Percentiles rank a stretch among this genome's conserved stretches.
These are phyloP conservation scores for Actinopyga echinites DNA, from an alignment of 53 echinoderm and acorn worm genomes.

Conservation along the genomic window DNA sequence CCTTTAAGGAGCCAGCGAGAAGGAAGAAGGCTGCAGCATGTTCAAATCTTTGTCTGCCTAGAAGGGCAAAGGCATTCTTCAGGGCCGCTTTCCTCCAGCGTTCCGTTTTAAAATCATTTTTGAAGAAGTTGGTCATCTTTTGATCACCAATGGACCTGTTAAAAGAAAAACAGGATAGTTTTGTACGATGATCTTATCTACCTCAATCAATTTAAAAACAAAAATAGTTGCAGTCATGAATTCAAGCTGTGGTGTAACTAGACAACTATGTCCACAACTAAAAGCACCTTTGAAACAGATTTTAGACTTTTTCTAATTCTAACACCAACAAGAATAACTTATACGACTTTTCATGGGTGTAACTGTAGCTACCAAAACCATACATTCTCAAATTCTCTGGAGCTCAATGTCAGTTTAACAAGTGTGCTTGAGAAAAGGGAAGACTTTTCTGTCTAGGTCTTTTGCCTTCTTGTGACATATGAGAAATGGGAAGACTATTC, in stretches of 20 bases:
- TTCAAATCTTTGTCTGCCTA: constrained; percentile 91
- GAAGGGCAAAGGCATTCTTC: constrained; percentile 97
- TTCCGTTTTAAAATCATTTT: constrained; percentile 85
- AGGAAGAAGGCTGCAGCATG: constrained; percentile 99
- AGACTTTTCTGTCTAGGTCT: no score
- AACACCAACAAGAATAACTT: no score
- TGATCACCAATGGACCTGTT: constrained; percentile 75
- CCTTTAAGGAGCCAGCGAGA: constrained; percentile 92
- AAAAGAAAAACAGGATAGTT: background rate
- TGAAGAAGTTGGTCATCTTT: constrained; percentile 91
- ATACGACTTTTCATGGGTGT: no score
- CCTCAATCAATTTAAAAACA: background rate
- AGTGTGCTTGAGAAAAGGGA: no score
- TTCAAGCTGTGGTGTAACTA: background rate
- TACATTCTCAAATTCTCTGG: no score
- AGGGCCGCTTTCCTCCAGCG: constrained; percentile 97
- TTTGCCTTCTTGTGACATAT: no score
- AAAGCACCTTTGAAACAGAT: background rate
- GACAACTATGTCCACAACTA: background rate
- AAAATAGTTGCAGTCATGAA: background rate
- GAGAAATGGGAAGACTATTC: no score
- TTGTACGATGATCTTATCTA: background rate
- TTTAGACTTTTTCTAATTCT: background rate
- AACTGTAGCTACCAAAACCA: no score
- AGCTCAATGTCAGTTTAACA: no score